These are phyloP conservation scores for Chloropsis cyanopogon DNA, from an alignment of 2,113 vertebrate species.

Conservation along the genomic window DNA sequence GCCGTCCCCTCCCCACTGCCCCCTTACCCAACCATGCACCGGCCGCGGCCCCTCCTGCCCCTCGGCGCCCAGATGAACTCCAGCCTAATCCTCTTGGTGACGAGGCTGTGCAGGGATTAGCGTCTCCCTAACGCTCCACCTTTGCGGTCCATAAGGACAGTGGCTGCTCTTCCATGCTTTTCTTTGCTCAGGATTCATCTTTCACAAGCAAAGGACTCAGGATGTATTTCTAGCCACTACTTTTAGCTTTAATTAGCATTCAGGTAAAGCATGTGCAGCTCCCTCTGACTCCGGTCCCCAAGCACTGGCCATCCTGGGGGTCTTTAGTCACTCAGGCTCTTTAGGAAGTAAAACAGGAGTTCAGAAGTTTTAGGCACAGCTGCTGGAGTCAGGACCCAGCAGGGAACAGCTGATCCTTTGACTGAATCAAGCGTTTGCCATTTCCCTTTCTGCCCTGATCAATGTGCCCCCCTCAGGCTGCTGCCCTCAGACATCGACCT, in stretches of 20 bases:
- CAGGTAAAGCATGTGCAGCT: not conserved
- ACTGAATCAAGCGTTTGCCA: accelerated
- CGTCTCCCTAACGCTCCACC: not conserved
- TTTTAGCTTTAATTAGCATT: not conserved
- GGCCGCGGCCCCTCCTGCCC: not conserved
- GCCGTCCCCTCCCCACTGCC: not conserved
- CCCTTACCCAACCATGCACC: not conserved
- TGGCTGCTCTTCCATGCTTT: not conserved
- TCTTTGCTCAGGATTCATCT: not conserved
- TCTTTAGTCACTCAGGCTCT: not conserved
- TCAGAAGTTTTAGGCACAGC: not conserved
- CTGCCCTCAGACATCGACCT: not conserved
- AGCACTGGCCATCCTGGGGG: too few relatives aligned
- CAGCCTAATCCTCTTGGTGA: slow-evolving; percentile 42
- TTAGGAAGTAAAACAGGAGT: too few relatives aligned
- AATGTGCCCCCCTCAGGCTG: not conserved
- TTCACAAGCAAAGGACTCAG: not conserved
- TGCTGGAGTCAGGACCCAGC: not conserved
- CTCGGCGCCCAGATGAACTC: not conserved
- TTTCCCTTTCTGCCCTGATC: not conserved
- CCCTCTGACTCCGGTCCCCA: not conserved
- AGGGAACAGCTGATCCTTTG: not conserved
- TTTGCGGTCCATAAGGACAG: not conserved
- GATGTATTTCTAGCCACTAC: not conserved
- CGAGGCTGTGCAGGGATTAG: not conserved